Conservation (phyloP, 2,888 invertebrate species). For the Rhodophaea formosa region DNA sequence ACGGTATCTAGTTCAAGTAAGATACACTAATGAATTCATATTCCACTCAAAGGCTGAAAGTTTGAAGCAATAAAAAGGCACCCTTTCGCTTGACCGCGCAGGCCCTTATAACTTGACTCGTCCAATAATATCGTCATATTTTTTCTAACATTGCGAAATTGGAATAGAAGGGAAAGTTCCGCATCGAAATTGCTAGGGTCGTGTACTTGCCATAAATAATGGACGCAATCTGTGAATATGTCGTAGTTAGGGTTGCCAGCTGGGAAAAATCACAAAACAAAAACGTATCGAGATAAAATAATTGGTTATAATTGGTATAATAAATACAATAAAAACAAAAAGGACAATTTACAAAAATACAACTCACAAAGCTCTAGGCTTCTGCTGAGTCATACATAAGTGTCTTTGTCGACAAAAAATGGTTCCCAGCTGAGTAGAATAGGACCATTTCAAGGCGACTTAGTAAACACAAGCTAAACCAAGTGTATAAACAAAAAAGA, state of each 20-base stretch:
- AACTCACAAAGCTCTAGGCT: too few relatives aligned
- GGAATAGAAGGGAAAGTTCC: slow-evolving; percentile 72
- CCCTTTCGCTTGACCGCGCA: slow-evolving; percentile 68
- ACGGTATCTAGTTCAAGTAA: background rate
- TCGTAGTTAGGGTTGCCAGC: slow-evolving; percentile 16
- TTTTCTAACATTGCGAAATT: slow-evolving; percentile 75
- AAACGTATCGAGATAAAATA: too few relatives aligned
- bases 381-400: too few relatives aligned
- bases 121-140: slow-evolving; percentile 79
- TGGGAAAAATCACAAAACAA: background rate
- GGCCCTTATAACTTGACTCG: slow-evolving; percentile 57
- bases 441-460: too few relatives aligned
- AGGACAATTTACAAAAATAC: too few relatives aligned
- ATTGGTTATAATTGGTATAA: too few relatives aligned
- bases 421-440: too few relatives aligned
- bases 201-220: slow-evolving; percentile 72
- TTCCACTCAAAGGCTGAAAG: slow-evolving; percentile 31
- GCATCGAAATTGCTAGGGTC: slow-evolving; percentile 71
- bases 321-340: too few relatives aligned
- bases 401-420: too few relatives aligned
- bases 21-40: slow-evolving; percentile 22
- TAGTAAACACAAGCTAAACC: too few relatives aligned
- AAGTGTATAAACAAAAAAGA: too few relatives aligned
- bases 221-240: slow-evolving; percentile 70
- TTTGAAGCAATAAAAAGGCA: slow-evolving; percentile 52